Evolutionary conservation across 2,888 invertebrate genomes (phyloP).

Genomic region (Amphipoea oculea): DNA sequence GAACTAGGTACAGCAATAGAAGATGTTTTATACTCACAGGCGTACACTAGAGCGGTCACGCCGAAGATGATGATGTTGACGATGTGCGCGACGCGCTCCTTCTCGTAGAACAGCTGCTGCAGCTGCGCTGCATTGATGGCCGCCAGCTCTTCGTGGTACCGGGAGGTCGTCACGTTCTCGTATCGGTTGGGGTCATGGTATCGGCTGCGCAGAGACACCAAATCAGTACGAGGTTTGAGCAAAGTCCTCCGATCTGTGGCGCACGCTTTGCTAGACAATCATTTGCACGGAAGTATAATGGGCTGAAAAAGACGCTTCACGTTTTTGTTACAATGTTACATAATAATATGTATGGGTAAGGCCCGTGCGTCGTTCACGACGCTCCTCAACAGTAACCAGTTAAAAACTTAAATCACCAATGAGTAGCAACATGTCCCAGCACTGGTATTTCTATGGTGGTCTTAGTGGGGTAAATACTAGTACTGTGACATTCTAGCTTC

Average conservation of each 20-base stretch:
- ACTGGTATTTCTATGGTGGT: no score
- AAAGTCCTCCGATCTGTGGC: background rate
- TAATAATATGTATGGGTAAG: no score
- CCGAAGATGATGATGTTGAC: conserved; percentile 85
- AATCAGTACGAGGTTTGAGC: background rate
- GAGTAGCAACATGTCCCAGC: no score
- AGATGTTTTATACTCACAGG: conserved; percentile 84
- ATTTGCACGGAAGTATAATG: background rate
- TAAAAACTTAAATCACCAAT: no score
- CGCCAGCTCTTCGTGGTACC: conserved; percentile 22
- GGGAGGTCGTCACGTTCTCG: conserved; percentile 38
- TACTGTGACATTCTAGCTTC: no score
- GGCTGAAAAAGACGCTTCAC: background rate
- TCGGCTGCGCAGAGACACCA: conserved; percentile 17
- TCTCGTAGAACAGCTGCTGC: conserved; percentile 72
- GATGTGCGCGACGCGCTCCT: conserved; percentile 78
- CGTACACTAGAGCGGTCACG: conserved; percentile 88
- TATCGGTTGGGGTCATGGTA: conserved; percentile 52
- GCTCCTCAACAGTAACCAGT: no score
- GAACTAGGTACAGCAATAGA: background rate
- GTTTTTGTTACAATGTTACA: no score
- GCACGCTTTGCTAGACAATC: background rate
- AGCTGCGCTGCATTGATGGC: conserved; percentile 45
- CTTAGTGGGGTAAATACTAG: no score
- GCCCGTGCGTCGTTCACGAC: no score